Evolutionary conservation across 2,797 vertebrate species (phyloP), one percentile per base, ranked within the genome.

Genomic region (Sebastes aleutianus): DNA sequence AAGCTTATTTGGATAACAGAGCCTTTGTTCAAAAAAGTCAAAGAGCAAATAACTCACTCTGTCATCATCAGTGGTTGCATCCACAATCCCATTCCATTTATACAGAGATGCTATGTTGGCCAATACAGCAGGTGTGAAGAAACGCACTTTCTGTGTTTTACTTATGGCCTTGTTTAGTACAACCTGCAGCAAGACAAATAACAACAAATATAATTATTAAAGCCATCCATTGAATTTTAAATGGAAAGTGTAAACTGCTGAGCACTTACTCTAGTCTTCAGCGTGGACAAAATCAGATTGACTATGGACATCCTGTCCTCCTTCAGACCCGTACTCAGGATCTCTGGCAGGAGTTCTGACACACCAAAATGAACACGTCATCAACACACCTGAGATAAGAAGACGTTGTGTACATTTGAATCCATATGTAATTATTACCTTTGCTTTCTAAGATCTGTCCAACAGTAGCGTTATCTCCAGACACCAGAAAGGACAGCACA

Each of bases 91-190:
- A 10, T 96, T 97, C 98, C 98, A 99, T 58, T 87, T 94, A 85
- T 99, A 99, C 24, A 99, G 94, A 1, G 97, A 96, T 0, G 97
- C 95, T 0, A 99, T 93, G 73, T 96, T 96, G 87, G 94, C 93
- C 85, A 99, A 80, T 3, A 97, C 26, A 9, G 95, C 94, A 0
- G 96, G 92, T 0, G 95, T 97, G 81, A 99, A 99, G 87, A 99
- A 98, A 1, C 95, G 97, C 32, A 99, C 96, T 80, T 99, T 99
- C 95, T 99, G 98, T 0, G 99, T 99, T 92, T 99, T 99, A 56
- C 93, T 99, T 70, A 99, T 84, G 1, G 74, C 95, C 87, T 96
- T 98, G 89, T 97, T 98, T 68, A 96, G 94, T 47, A 99, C 91
- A 27, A 99, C 96, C 98, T 99, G 85, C n/a, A 73, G 16, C 16